These are phyloP conservation scores for Fopius arisanus DNA, from an alignment of 1,140 invertebrate species.

Conservation along the genomic window DNA sequence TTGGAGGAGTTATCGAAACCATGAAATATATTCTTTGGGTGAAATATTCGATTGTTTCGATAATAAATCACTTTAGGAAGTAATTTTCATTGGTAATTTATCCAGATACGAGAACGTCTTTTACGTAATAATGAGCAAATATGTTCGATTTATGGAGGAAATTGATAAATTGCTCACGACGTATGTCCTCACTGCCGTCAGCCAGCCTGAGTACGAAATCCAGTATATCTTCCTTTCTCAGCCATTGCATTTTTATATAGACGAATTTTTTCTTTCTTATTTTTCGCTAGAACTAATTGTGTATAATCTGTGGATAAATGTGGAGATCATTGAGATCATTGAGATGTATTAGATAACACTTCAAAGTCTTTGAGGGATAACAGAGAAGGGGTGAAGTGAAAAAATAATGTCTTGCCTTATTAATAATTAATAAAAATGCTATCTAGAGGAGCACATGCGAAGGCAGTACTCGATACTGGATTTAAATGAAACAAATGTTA, in stretches of 20 bases:
- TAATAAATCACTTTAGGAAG: too few relatives aligned
- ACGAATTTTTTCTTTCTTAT: background rate
- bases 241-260: slow-evolving; percentile 14
- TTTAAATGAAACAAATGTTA: slow-evolving; percentile 28
- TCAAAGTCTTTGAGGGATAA: background rate
- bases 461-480: slow-evolving; percentile 38
- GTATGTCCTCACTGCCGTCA: slow-evolving; percentile 9
- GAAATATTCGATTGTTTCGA: too few relatives aligned
- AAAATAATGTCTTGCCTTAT: slow-evolving; percentile 42
- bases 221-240: slow-evolving; percentile 24
- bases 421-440: slow-evolving; percentile 30
- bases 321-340: slow-evolving; percentile 23
- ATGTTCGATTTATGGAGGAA: too few relatives aligned
- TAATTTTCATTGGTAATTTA: too few relatives aligned
- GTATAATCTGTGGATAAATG: background rate
- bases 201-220: background rate
- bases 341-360: slow-evolving; percentile 2
- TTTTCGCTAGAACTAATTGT: slow-evolving; percentile 6
- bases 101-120: too few relatives aligned
- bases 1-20: too few relatives aligned
- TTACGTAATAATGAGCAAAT: too few relatives aligned
- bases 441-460: slow-evolving; percentile 32
- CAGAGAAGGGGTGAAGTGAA: slow-evolving; percentile 16
- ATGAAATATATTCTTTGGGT: too few relatives aligned
- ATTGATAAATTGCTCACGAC: background rate